Evolutionary conservation across 1,140 invertebrate genomes (phyloP).

Genomic region (Neodiprion lecontei): DNA sequence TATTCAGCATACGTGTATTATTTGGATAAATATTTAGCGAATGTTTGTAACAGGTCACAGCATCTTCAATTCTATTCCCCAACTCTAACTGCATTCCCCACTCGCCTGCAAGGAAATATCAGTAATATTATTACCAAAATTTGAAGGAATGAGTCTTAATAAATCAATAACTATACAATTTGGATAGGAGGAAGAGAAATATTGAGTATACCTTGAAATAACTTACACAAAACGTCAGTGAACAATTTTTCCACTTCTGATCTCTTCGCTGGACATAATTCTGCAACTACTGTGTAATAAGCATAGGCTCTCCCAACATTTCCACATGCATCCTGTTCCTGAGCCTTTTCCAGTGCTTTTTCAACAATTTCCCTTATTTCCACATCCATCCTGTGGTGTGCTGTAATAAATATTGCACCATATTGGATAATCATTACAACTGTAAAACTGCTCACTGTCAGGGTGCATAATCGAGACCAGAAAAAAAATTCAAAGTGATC

Average conservation of each 20-base stretch:
- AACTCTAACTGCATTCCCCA: slow-evolving; percentile 47
- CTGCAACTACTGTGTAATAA: slow-evolving; percentile 50
- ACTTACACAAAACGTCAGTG: slow-evolving; percentile 46
- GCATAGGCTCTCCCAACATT: slow-evolving; percentile 54
- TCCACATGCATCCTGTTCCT: slow-evolving; percentile 38
- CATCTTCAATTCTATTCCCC: slow-evolving; percentile 37
- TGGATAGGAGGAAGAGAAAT: not conserved
- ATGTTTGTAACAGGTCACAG: slow-evolving; percentile 42
- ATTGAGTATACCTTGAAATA: slow-evolving; percentile 3
- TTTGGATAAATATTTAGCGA: slow-evolving; percentile 46
- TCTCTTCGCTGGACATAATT: slow-evolving; percentile 46
- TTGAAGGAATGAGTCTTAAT: too few relatives aligned
- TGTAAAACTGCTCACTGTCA: too few relatives aligned
- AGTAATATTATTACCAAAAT: not conserved
- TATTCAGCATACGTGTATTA: slow-evolving; percentile 47
- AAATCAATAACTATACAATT: too few relatives aligned
- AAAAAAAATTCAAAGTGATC: too few relatives aligned
- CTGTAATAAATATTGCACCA: too few relatives aligned
- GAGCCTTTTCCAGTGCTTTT: slow-evolving; percentile 44
- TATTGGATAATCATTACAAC: too few relatives aligned
- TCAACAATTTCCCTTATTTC: slow-evolving; percentile 41
- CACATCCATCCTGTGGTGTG: slow-evolving; percentile 34
- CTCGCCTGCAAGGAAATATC: slow-evolving; percentile 41
- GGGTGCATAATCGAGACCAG: too few relatives aligned
- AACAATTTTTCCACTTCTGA: slow-evolving; percentile 48